A percentile compares a stretch with the other conserved stretches of the same genome.
These are phyloP conservation scores for Myoxocephalus aenaeus DNA, from an alignment of 2,797 vertebrate species.

Conservation along the genomic window DNA sequence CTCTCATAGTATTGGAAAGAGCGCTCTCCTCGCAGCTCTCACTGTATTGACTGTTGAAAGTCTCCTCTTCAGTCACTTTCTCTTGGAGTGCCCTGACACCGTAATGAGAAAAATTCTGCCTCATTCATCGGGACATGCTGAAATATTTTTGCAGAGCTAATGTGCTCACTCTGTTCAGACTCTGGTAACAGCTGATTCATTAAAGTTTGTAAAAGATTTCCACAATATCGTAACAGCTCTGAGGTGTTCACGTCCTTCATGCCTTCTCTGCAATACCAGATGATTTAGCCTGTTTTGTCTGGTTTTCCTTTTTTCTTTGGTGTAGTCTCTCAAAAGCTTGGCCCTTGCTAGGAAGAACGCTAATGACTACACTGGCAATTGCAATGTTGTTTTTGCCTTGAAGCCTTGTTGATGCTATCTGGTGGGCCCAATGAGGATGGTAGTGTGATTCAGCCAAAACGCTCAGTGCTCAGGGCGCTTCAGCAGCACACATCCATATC, in stretches of 20 bases:
- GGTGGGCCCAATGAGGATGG: conserved; percentile 30
- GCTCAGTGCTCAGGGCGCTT: conserved; percentile 37
- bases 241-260: not conserved
- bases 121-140: conserved; percentile 43
- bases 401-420: conserved; percentile 59
- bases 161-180: conserved; percentile 34
- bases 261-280: conserved; percentile 1
- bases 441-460: conserved; percentile 57
- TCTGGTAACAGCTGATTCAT: conserved; percentile 39
- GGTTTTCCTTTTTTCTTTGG: conserved; percentile 5
- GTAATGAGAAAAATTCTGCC: conserved; percentile 64
- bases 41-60: conserved; percentile 41
- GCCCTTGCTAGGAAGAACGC: conserved; percentile 11
- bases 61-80: conserved; percentile 55
- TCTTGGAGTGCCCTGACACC: conserved; percentile 51
- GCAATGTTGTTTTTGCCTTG: conserved; percentile 50
- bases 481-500: conserved; percentile 50
- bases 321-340: conserved; percentile 21
- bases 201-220: conserved; percentile 29
- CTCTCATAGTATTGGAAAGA: conserved; percentile 28
- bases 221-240: conserved; percentile 5
- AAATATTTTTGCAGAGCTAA: conserved; percentile 39
- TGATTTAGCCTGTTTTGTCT: conserved; percentile 5
- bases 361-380: conserved; percentile 49
- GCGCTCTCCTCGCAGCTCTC: conserved; percentile 21